A percentile compares a stretch with the other conserved stretches of the same genome.
Conservation (phyloP, 2,797 vertebrate genomes). For the Melanotaenia trifasciata region DNA sequence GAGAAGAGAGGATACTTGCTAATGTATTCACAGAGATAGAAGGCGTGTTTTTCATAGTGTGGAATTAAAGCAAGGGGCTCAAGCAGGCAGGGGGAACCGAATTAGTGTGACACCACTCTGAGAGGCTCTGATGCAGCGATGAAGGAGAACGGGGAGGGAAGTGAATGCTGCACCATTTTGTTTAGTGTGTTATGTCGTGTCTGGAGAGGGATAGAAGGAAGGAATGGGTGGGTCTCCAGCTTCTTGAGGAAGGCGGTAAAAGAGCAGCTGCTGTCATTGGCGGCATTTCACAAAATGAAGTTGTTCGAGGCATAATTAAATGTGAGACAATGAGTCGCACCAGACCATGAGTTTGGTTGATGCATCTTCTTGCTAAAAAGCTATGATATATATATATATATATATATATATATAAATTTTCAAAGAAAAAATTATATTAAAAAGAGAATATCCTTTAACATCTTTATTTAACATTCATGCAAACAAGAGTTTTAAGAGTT, state of each 20-base stretch:
- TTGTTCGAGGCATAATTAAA: slow-evolving; percentile 3
- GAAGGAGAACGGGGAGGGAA: slow-evolving; percentile 65
- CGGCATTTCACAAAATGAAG: slow-evolving; percentile 25
- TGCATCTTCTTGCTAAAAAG: not conserved
- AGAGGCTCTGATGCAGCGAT: slow-evolving; percentile 56
- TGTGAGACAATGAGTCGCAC: not conserved
- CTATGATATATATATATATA: too few relatives aligned
- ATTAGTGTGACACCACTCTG: slow-evolving; percentile 76
- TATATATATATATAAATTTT: not conserved
- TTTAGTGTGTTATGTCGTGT: slow-evolving; percentile 66
- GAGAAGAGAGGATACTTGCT: slow-evolving; percentile 45
- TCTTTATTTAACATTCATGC: not conserved
- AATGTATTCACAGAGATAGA: slow-evolving; percentile 58
- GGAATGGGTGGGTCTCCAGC: slow-evolving; percentile 62
- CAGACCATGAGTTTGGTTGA: slow-evolving; percentile 17
- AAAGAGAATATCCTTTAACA: slow-evolving; percentile 9
- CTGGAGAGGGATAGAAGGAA: slow-evolving; percentile 53
- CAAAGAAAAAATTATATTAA: not conserved
- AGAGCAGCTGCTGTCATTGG: slow-evolving; percentile 48
- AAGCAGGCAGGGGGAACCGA: slow-evolving; percentile 72
- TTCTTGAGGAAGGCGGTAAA: slow-evolving; percentile 39
- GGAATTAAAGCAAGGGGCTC: slow-evolving; percentile 71
- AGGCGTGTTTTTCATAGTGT: slow-evolving; percentile 45
- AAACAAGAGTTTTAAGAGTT: slow-evolving; percentile 18
- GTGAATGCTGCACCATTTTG: slow-evolving; percentile 71